These are phyloP conservation scores for Adelognathus sp. DNA, from an alignment of 2,888 invertebrate genomes.

Conservation along the genomic window DNA sequence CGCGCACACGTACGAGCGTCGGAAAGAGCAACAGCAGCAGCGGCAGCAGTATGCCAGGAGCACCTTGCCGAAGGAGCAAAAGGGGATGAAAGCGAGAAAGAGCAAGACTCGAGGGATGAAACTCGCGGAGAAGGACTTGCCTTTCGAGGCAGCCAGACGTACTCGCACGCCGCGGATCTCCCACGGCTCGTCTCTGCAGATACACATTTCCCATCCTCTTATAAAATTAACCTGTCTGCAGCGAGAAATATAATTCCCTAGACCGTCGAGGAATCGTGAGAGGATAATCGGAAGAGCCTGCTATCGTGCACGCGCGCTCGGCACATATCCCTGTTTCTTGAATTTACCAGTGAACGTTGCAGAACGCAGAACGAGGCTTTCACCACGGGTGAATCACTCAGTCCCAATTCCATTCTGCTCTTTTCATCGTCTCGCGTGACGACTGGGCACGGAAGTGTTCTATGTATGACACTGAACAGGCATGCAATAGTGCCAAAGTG, in stretches of 20 bases:
- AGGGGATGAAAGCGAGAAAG: constrained; percentile 11
- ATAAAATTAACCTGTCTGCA: constrained; percentile 67
- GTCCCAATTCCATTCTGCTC: constrained; percentile 18
- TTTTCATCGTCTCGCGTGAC: constrained; percentile 21
- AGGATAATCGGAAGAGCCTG: constrained; percentile 38
- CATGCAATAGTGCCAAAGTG: background rate
- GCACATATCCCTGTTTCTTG: constrained; percentile 23
- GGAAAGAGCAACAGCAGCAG: constrained; percentile 47
- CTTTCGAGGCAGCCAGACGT: constrained; percentile 28
- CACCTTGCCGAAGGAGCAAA: constrained; percentile 30
- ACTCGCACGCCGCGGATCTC: constrained; percentile 38
- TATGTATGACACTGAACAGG: constrained; percentile 28
- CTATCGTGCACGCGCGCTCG: background rate
- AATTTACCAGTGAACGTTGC: constrained; percentile 51
- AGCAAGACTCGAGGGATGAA: constrained; percentile 48
- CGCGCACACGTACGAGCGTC: constrained; percentile 44
- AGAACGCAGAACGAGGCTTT: constrained; percentile 38
- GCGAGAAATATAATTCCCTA: constrained; percentile 62
- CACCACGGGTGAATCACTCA: constrained; percentile 27
- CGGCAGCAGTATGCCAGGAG: background rate
- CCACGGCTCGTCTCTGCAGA: constrained; percentile 6
- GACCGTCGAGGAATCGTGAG: constrained; percentile 51
- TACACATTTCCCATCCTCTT: constrained; percentile 59
- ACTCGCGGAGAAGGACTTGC: constrained; percentile 47
- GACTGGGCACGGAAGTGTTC: background rate